Evolutionary conservation across 2,113 vertebrate species (phyloP), one percentile per base, ranked within the genome.

Genomic region (Taurulus bubalis): DNA sequence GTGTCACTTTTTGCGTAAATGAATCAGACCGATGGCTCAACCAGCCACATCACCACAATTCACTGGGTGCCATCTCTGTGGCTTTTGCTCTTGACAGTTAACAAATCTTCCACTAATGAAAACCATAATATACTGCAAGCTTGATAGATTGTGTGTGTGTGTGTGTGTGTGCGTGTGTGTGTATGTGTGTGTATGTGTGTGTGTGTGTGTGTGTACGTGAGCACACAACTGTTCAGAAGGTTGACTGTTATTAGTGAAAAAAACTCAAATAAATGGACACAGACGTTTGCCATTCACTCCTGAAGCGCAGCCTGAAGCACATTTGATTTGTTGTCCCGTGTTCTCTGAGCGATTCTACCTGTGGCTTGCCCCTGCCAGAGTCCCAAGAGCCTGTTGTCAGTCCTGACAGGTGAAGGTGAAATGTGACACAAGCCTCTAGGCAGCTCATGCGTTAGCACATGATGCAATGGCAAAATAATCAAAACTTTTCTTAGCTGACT

Each of bases 31-130:
- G 82, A 55, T 75, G 22, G 51, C 76, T 79, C 45, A 67, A 49
- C 15, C 34, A 60, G 84, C 90, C 90, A 93, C 89, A 90, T 91
- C 90, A 89, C 79, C 85, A 86, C 87, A 84, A 71, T 79, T 30
- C 47, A 82, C 80, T 64, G 75, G 58, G 60, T 90, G 84, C 80
- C 75, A 87, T 87, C 71, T 77, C 64, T 77, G 87, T n/a, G 59
- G 83, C 86, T 87, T 84, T 71, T 85, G 72, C 55, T 66, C 63
- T 30, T 73, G 86, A 82, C 84, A 78, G 72, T 79, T 86, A 81
- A 82, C 78, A 89, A 75, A 55, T 91, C 79, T 73, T 75, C 72
- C 55, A 78, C 59, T 87, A 83, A 91, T 88, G 72, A 80, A 91
- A 89, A 83, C 78, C 90, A 88, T 82, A 66, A 78, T 34, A 20